phyloP scores from a whole-genome alignment of 2,113 vertebrate genomes.

The Herpailurus yagouaroundi region DNA sequence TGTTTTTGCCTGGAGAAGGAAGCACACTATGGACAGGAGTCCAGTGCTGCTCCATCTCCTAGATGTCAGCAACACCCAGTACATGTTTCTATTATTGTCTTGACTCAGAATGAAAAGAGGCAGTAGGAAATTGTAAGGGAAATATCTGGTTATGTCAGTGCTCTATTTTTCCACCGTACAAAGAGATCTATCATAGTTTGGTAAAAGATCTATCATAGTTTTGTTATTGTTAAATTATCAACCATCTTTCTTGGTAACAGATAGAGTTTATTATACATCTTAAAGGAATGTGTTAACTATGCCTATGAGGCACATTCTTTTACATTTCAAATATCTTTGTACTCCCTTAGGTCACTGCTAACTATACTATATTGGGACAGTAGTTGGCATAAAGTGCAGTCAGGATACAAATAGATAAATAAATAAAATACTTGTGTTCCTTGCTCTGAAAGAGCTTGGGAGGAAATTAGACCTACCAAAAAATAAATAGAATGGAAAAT shows the following conservation, averaged over 20 bases:
- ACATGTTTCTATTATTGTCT: neutral
- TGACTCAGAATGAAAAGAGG: neutral
- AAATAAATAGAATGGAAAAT: conserved; percentile 48
- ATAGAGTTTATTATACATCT: neutral
- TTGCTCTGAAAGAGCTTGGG: neutral
- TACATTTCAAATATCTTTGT: neutral
- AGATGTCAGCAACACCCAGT: neutral
- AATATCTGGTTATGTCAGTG: neutral
- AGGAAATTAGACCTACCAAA: neutral
- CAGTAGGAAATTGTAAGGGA: neutral
- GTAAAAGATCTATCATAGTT: neutral
- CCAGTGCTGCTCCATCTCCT: neutral
- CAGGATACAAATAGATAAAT: neutral
- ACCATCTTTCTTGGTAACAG: neutral
- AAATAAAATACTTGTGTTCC: neutral
- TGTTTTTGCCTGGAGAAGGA: neutral
- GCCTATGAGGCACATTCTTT: neutral
- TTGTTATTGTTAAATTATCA: conserved; percentile 4
- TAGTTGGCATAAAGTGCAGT: neutral
- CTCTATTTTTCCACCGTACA: neutral
- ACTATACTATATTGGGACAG: neutral
- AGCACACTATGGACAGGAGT: neutral
- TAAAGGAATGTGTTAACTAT: conserved; percentile 42
- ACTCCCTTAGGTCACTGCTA: neutral
- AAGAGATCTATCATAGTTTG: neutral